Conservation (phyloP, 2,113 vertebrate genomes). For the Bostrychus sinensis region DNA sequence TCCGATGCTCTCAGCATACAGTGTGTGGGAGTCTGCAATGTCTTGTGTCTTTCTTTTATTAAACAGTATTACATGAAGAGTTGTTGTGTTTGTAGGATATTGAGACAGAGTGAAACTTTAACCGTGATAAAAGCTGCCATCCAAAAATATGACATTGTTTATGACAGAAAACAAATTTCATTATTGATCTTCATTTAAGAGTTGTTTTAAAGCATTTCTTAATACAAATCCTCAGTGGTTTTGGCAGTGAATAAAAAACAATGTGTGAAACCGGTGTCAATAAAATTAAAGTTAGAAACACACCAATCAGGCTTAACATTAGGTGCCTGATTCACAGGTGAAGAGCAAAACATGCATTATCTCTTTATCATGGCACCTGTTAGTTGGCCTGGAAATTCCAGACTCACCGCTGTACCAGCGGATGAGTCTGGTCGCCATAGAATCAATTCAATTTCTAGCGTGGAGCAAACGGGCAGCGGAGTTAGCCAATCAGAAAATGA, state of each 20-base stretch:
- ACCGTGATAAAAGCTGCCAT: neutral
- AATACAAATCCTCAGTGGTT: neutral
- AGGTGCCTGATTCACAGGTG: no score
- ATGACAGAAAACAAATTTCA: neutral
- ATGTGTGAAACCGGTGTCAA: neutral
- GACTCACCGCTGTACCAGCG: no score
- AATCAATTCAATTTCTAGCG: no score
- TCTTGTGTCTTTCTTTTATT: slow-evolving; percentile 20
- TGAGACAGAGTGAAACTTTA: neutral
- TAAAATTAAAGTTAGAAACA: neutral
- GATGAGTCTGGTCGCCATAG: no score
- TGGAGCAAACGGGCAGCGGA: no score
- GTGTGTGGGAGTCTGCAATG: slow-evolving; percentile 37
- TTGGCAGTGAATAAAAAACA: neutral
- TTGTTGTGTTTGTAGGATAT: slow-evolving; percentile 22
- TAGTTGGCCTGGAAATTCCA: no score
- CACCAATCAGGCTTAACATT: neutral
- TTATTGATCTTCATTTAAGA: slow-evolving; percentile 4
- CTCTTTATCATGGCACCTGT: no score
- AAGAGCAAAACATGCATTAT: no score
- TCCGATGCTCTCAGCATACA: slow-evolving; percentile 36
- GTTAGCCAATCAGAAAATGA: no score
- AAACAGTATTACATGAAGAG: slow-evolving; percentile 16
- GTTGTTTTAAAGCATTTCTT: neutral
- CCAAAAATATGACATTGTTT: slow-evolving; percentile 8